Percentiles rank a stretch among this genome's conserved stretches.
phyloP scores from a whole-genome alignment of 2,113 vertebrate genomes.

The Sterna hirundo region DNA sequence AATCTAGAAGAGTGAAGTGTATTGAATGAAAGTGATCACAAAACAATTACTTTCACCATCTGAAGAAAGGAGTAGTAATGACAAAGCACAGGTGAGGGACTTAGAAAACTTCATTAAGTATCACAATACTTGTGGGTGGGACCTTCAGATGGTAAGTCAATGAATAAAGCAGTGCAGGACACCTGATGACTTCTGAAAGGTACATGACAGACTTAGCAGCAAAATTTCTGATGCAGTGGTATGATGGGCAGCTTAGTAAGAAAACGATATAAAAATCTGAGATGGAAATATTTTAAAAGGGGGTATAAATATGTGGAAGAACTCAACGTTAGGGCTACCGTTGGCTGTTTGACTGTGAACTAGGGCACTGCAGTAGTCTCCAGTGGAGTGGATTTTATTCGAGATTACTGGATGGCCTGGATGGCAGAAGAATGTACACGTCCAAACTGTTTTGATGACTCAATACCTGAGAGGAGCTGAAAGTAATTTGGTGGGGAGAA shows the following conservation, averaged over 20 bases:
- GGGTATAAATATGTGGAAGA: not conserved
- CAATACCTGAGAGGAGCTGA: not conserved
- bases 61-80: not conserved
- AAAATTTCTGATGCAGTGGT: not conserved
- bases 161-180: not conserved
- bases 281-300: not conserved
- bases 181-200: not conserved
- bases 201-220: not conserved
- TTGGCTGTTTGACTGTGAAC: not conserved
- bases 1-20: not conserved
- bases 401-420: not conserved
- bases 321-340: not conserved
- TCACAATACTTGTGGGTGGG: not conserved
- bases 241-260: not conserved
- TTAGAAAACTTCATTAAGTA: not conserved
- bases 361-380: not conserved
- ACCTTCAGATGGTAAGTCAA: not conserved
- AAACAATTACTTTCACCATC: not conserved
- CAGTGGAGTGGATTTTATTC: not conserved
- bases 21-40: not conserved
- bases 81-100: not conserved
- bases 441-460: not conserved
- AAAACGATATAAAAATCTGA: not conserved
- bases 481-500: not conserved
- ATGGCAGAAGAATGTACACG: not conserved